phyloP scores from a whole-genome alignment of 2,113 vertebrate species.

The Oncorhynchus clarkii region DNA sequence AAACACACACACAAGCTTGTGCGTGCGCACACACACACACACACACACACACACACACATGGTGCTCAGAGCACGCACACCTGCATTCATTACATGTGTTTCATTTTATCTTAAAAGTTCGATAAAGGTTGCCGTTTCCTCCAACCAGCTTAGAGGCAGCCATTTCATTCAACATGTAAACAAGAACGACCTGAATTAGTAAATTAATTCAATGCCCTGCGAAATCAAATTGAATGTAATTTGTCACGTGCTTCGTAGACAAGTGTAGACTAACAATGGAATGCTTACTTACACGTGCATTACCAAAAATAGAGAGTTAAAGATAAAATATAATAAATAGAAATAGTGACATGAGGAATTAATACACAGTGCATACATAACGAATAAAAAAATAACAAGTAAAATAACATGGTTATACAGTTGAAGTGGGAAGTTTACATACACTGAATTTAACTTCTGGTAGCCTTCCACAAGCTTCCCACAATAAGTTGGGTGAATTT shows the following conservation, averaged over 20 bases:
- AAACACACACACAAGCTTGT: not conserved
- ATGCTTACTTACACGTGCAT: too few species aligned
- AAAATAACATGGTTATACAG: too few species aligned
- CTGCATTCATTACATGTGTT: not conserved
- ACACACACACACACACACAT: not conserved
- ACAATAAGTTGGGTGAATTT: too few species aligned
- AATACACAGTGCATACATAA: too few species aligned
- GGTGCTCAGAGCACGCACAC: not conserved
- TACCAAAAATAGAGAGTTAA: too few species aligned
- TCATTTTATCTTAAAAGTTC: not conserved
- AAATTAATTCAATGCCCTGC: constrained; percentile 4
- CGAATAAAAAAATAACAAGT: too few species aligned
- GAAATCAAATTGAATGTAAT: constrained; percentile 11
- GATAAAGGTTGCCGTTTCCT: not conserved
- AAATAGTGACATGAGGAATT: too few species aligned
- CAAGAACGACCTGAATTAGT: constrained; percentile 12
- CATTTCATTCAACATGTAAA: not conserved
- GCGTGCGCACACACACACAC: not conserved
- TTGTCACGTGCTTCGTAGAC: constrained; percentile 23
- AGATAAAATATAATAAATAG: too few species aligned
- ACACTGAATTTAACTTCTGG: too few species aligned
- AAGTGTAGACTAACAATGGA: not conserved
- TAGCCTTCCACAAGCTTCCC: too few species aligned
- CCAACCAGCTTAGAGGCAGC: not conserved
- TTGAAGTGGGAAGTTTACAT: too few species aligned